Evolutionary conservation across 2,888 invertebrate species (phyloP), one percentile per base, ranked within the genome.

Genomic region (Adineta ricciae): DNA sequence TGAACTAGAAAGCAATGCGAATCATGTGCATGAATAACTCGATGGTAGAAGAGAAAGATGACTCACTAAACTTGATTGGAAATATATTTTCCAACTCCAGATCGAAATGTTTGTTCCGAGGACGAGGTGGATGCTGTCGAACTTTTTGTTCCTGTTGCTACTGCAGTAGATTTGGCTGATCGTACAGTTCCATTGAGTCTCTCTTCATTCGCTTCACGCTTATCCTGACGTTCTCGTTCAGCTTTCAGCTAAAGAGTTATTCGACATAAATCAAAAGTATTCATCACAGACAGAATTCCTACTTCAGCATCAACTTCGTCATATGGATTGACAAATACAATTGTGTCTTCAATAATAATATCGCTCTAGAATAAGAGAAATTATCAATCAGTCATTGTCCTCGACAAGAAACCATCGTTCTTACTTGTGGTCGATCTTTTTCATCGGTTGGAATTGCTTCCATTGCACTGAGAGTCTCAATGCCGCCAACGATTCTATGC

Each of bases 381-480:
- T 19, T 5, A 27, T 1, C 0, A 83, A 16, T 56, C 46, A 36
- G 38, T n/a, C 1, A n/a, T n/a, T n/a, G n/a, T n/a, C n/a, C n/a
- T n/a, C n/a, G n/a, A n/a, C n/a, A n/a, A n/a, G n/a, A n/a, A n/a
- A n/a, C n/a, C n/a, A n/a, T n/a, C n/a, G n/a, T n/a, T n/a, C n/a
- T 87, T 87, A 90, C 91, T 87, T 96, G 94, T 0, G 98, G 99
- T 87, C 93, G 92, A 90, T 99, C 98, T 89, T 95, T 95, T 89
- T 96, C 95, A 89, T 97, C 97, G 0, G 95, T 95, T 91, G 95
- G 95, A 27, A 98, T 93, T 88, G 93, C 93, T 90, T 99, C 99
- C 92, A 99, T 95, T 84, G 94, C 93, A 86, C 93, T 94, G 36
- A 99, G 91, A 0, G 96, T 96, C 86, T 97, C 97, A 88, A 97